Evolutionary conservation across 2,113 vertebrate genomes (phyloP).

Genomic region (Oxyruncus cristatus): DNA sequence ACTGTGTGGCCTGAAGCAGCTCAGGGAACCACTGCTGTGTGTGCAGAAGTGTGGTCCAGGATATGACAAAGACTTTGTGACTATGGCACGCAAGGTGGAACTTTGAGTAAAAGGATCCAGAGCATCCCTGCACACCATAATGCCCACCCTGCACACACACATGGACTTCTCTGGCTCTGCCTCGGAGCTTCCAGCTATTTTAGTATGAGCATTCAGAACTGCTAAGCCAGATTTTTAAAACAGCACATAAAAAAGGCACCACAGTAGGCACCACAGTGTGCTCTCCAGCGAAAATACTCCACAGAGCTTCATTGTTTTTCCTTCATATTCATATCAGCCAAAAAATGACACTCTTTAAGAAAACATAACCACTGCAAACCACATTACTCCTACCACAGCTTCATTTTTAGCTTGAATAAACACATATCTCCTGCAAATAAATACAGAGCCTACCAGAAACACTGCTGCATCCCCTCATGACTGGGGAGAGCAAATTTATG

Average conservation of each 20-base stretch:
- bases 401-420: neutral
- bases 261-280: neutral
- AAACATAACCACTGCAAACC: neutral
- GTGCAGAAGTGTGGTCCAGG: neutral
- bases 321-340: neutral
- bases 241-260: neutral
- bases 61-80: neutral
- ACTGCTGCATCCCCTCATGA: neutral
- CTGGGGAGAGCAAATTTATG: neutral
- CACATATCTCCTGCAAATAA: neutral
- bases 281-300: neutral
- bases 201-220: neutral
- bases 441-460: neutral
- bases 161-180: neutral
- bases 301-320: neutral
- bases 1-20: neutral
- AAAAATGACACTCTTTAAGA: neutral
- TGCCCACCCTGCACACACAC: neutral
- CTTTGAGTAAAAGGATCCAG: neutral
- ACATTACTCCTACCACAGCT: neutral
- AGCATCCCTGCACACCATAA: neutral
- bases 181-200: neutral
- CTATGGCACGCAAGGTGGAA: fast-evolving
- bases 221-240: neutral
- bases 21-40: neutral